These are phyloP conservation scores for Furcifer pardalis DNA, from an alignment of 2,797 vertebrate genomes.

Conservation along the genomic window DNA sequence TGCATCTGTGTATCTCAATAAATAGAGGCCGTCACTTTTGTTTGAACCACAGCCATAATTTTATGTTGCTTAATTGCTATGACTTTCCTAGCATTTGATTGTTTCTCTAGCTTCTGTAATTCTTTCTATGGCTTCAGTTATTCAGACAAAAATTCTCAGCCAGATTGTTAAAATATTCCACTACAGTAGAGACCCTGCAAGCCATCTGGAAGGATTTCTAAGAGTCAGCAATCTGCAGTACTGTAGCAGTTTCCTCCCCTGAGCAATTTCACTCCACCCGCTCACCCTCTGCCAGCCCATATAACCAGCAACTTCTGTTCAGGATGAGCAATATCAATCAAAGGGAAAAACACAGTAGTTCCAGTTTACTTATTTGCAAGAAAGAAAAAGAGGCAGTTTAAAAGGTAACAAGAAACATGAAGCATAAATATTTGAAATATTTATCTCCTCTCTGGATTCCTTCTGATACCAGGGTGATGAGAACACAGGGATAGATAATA, in stretches of 20 bases:
- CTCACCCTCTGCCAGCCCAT: not conserved
- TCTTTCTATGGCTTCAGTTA: constrained; percentile 65
- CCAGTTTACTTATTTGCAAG: not conserved
- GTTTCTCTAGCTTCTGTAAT: constrained; percentile 68
- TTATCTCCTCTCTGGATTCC: constrained; percentile 17
- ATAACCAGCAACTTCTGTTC: not conserved
- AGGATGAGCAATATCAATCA: not conserved
- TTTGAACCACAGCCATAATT: constrained; percentile 47
- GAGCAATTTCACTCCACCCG: constrained; percentile 34
- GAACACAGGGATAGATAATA: constrained; percentile 33
- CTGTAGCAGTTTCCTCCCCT: constrained; percentile 48
- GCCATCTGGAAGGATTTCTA: constrained; percentile 76
- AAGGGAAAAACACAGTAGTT: not conserved
- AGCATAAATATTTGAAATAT: constrained; percentile 37
- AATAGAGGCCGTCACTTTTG: constrained; percentile 34
- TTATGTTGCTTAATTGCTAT: constrained; percentile 64
- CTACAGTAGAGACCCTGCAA: constrained; percentile 61
- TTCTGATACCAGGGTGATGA: not conserved
- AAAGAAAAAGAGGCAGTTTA: not conserved
- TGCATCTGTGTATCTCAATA: constrained; percentile 32
- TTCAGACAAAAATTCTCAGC: constrained; percentile 50
- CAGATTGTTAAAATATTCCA: constrained; percentile 81
- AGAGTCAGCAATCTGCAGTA: constrained; percentile 72
- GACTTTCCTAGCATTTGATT: constrained; percentile 52
- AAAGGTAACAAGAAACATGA: constrained; percentile 10